phyloP scores from a whole-genome alignment of 2,888 invertebrate species.

The Imbricaverruca yamaguchii region DNA sequence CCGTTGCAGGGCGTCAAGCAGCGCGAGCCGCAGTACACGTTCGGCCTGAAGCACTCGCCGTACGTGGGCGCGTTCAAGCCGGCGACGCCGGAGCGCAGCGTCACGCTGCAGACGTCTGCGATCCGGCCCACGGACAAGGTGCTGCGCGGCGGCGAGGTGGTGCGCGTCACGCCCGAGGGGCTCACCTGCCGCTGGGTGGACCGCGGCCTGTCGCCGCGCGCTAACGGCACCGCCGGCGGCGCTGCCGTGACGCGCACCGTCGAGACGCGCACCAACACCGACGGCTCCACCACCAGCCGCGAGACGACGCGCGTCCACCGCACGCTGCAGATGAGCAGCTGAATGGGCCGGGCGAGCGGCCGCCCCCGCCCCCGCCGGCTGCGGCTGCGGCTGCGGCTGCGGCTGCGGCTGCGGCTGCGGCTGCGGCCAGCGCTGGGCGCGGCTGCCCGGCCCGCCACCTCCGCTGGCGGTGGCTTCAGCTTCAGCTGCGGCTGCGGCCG shows the following conservation, averaged over 20 bases:
- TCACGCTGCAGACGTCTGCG: neutral
- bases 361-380: no score
- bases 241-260: neutral
- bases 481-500: no score
- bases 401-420: no score
- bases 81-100: neutral
- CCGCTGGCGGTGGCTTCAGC: no score
- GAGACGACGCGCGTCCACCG: neutral
- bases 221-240: neutral
- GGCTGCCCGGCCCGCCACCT: no score
- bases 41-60: conserved; percentile 20
- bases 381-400: no score
- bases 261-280: conserved; percentile 11
- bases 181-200: conserved; percentile 20
- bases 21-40: neutral
- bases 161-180: neutral
- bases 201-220: conserved; percentile 11
- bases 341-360: neutral
- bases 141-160: conserved; percentile 12
- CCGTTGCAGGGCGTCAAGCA: neutral
- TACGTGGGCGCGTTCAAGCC: conserved; percentile 14
- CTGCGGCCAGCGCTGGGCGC: no score
- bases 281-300: neutral
- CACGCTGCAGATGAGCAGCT: neutral
- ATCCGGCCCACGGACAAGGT: neutral